Percentiles rank a stretch among this genome's conserved stretches.
Conservation (phyloP, 2,888 invertebrate species). For the Vesta saturnalis region DNA sequence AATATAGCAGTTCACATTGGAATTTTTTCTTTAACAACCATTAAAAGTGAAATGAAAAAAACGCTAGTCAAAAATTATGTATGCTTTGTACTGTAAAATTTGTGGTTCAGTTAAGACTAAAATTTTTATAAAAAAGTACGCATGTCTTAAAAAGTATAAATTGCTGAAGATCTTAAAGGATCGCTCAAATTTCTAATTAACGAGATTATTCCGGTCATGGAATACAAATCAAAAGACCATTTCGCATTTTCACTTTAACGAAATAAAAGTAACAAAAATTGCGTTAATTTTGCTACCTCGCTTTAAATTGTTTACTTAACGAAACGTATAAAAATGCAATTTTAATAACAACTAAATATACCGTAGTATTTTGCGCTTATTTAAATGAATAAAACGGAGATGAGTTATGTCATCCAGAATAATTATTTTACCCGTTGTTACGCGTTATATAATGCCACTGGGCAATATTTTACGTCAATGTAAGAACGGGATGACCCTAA, state of each 20-base stretch:
- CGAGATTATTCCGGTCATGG: background rate
- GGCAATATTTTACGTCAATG: background rate
- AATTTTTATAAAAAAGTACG: background rate
- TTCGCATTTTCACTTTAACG: background rate
- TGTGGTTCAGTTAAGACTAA: no score
- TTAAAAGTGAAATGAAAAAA: no score
- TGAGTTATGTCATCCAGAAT: background rate
- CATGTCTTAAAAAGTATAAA: background rate
- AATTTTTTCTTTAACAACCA: no score
- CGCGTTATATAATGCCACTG: background rate
- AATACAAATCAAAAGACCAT: background rate
- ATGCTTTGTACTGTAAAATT: no score
- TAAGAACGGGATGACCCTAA: background rate
- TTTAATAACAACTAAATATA: no score
- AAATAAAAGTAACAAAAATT: no score
- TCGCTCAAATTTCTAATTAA: background rate
- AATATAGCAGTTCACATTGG: no score
- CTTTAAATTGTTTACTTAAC: no score
- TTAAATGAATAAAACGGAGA: background rate
- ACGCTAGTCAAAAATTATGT: no score
- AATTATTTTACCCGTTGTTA: background rate
- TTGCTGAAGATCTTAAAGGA: background rate
- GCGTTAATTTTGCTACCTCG: no score
- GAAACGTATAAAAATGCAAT: no score
- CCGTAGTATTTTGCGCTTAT: background rate